These are phyloP conservation scores for Drosophila niveifrons DNA, from an alignment of 2,888 invertebrate species.

Conservation along the genomic window DNA sequence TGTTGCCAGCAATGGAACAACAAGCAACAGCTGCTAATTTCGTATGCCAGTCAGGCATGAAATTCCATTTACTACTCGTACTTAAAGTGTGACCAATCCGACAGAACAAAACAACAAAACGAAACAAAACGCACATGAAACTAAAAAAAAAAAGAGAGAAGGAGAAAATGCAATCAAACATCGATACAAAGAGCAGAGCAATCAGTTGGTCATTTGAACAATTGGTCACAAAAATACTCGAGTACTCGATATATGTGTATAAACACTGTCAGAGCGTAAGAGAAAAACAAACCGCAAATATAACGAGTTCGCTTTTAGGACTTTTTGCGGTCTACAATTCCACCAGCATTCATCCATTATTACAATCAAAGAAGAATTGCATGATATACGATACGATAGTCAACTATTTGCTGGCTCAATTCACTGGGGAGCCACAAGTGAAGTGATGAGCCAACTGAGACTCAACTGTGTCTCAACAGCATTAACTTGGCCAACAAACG, in stretches of 20 bases:
- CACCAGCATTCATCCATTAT: conserved; percentile 22
- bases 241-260: background rate
- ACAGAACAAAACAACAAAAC: conserved; percentile 23
- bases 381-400: conserved; percentile 30
- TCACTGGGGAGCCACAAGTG: conserved; percentile 9
- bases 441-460: conserved; percentile 38
- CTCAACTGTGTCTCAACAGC: conserved; percentile 19
- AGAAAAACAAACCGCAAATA: conserved; percentile 28
- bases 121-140: conserved; percentile 13
- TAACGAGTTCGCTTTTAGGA: conserved; percentile 19
- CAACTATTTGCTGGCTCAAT: conserved; percentile 30
- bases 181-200: conserved; percentile 27
- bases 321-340: conserved; percentile 7
- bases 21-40: conserved; percentile 52
- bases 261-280: background rate
- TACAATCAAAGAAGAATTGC: conserved; percentile 58
- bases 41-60: conserved; percentile 62
- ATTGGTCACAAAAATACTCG: conserved; percentile 22
- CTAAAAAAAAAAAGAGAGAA: conserved; percentile 6
- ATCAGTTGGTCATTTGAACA: conserved; percentile 42
- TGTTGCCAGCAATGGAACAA: conserved; percentile 36
- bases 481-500: conserved; percentile 28
- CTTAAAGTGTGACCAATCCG: conserved; percentile 51
- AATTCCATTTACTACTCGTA: conserved; percentile 60
- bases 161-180: conserved; percentile 51